Conservation (phyloP, 2,113 vertebrate species). For the Jacana jacana region DNA sequence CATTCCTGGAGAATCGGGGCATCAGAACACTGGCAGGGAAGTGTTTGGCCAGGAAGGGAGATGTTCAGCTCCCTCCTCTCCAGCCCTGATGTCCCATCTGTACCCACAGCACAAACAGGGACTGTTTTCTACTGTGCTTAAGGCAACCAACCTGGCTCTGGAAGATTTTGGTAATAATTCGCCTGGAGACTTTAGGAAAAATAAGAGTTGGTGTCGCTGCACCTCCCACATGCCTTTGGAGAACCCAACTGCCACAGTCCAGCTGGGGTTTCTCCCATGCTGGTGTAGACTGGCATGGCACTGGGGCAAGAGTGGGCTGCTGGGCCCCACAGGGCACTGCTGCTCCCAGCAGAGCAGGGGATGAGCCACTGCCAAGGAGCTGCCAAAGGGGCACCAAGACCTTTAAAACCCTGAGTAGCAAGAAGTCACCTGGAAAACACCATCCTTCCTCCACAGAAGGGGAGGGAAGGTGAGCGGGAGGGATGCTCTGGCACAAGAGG, state of each 20-base stretch:
- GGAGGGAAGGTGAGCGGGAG: neutral
- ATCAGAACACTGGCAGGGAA: accelerated
- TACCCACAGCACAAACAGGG: accelerated
- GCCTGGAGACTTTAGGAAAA: neutral
- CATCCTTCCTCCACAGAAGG: neutral
- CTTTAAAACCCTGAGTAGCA: neutral
- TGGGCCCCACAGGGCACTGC: accelerated
- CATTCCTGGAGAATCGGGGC: accelerated
- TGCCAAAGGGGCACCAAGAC: neutral
- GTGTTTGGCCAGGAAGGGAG: neutral
- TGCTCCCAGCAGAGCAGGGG: neutral
- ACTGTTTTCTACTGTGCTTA: accelerated
- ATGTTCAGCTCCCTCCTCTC: neutral
- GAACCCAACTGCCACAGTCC: accelerated
- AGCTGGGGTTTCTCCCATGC: neutral
- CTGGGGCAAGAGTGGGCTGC: neutral
- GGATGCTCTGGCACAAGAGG: neutral
- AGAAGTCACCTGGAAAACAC: neutral
- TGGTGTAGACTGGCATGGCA: neutral
- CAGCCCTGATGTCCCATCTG: accelerated
- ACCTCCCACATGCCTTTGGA: neutral
- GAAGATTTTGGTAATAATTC: neutral
- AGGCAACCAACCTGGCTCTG: neutral
- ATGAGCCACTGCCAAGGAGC: accelerated
- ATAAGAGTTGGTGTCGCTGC: accelerated